These are phyloP conservation scores for Eupleurogrammus muticus DNA, from an alignment of 2,797 vertebrate species.

Conservation along the genomic window DNA sequence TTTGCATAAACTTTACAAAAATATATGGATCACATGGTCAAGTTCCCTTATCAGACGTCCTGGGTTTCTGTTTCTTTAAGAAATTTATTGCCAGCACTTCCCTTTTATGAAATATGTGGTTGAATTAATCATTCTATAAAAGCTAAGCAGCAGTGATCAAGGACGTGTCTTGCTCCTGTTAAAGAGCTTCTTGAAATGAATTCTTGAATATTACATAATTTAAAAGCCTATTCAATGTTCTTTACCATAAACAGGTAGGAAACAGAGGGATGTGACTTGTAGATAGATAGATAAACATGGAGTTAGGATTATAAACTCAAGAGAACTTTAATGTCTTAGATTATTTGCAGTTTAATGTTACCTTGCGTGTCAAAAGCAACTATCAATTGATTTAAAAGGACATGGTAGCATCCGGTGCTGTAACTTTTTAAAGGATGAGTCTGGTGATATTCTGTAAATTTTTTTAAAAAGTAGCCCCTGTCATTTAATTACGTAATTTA, in stretches of 20 bases:
- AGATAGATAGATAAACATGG: background rate
- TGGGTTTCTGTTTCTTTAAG: conserved; percentile 27
- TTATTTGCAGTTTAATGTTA: background rate
- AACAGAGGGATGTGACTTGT: background rate
- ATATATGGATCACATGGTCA: conserved; percentile 38
- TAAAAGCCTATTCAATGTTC: conserved; percentile 1
- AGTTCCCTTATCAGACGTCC: conserved; percentile 29
- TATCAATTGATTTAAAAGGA: background rate
- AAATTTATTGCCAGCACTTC: conserved; percentile 24
- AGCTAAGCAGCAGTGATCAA: conserved; percentile 18
- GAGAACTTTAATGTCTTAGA: too few species aligned
- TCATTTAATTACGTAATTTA: conserved; percentile 1
- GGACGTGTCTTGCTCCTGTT: background rate
- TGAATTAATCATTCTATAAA: conserved; percentile 20
- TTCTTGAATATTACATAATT: conserved; percentile 1
- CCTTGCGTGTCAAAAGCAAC: background rate
- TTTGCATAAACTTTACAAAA: conserved; percentile 10
- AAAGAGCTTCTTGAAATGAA: background rate
- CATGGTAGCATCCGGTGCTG: background rate
- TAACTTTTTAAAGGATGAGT: conserved; percentile 11
- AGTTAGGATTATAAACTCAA: too few species aligned
- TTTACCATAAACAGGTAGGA: background rate
- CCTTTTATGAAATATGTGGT: conserved; percentile 29
- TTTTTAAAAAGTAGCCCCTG: conserved; percentile 11
- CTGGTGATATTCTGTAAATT: background rate